Conservation (phyloP, 2,888 invertebrate genomes). For the Catocala sponsa region DNA sequence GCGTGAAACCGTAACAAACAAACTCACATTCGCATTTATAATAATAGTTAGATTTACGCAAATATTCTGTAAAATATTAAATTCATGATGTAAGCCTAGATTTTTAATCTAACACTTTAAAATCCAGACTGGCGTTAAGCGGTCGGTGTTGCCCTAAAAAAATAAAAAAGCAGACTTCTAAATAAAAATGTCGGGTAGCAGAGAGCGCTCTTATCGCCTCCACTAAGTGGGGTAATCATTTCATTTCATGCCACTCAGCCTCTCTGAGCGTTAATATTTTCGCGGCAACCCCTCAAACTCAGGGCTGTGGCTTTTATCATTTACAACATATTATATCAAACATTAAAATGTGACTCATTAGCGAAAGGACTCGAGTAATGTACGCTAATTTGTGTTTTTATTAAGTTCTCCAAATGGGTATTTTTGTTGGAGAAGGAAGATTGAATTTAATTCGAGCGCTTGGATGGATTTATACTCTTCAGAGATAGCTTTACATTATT, state of each 20-base stretch:
- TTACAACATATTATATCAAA: conserved; percentile 3
- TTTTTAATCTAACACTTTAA: not conserved
- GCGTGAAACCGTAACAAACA: too few relatives aligned
- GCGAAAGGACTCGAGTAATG: not conserved
- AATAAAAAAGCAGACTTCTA: conserved; percentile 30
- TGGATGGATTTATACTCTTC: too few relatives aligned
- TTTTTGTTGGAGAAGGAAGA: too few relatives aligned
- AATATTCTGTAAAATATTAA: too few relatives aligned
- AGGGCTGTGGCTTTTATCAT: conserved; percentile 31
- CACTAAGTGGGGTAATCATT: conserved; percentile 64
- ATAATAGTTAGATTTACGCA: too few relatives aligned
- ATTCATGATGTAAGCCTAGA: too few relatives aligned
- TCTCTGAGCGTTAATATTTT: conserved; percentile 60
- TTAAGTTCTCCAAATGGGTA: too few relatives aligned
- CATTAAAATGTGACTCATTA: conserved; percentile 2
- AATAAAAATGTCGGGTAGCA: conserved; percentile 44
- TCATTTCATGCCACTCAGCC: conserved; percentile 57
- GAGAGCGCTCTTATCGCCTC: conserved; percentile 57
- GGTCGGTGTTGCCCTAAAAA: not conserved
- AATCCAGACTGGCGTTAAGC: not conserved
- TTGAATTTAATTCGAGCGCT: too few relatives aligned
- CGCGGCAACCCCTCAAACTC: conserved; percentile 50
- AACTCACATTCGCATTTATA: too few relatives aligned
- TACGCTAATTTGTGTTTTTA: not conserved
- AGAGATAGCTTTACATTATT: too few relatives aligned